Percentiles rank a stretch among this genome's conserved stretches.
These are phyloP conservation scores for Drosophila cyrtoloma DNA, from an alignment of 2,888 invertebrate genomes.

Conservation along the genomic window DNA sequence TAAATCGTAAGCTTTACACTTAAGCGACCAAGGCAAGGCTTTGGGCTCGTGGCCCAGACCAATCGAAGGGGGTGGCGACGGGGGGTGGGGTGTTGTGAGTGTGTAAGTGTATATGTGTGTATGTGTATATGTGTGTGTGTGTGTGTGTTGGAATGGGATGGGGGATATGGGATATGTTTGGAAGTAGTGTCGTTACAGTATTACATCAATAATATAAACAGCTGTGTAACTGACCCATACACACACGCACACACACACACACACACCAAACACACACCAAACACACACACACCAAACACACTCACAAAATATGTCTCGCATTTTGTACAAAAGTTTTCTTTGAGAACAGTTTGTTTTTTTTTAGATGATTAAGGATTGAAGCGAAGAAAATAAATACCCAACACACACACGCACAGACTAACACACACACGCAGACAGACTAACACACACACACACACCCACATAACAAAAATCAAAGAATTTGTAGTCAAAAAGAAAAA, in stretches of 20 bases:
- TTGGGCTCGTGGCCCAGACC: not conserved
- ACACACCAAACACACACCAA: no score
- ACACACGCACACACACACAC: not conserved
- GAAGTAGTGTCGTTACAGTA: constrained; percentile 1
- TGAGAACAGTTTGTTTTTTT: constrained; percentile 43
- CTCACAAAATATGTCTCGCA: constrained; percentile 45
- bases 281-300: not conserved
- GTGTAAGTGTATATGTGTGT: not conserved
- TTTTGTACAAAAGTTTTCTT: constrained; percentile 55
- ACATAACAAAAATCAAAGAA: constrained; percentile 66
- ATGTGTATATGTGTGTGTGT: not conserved
- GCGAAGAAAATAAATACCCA: constrained; percentile 1
- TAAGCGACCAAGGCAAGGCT: constrained; percentile 9
- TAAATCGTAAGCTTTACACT: constrained; percentile 11
- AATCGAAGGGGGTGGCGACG: not conserved
- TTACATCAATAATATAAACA: constrained; percentile 14
- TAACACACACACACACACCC: not conserved
- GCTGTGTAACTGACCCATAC: constrained; percentile 14
- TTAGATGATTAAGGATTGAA: constrained; percentile 8
- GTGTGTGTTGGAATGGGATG: not conserved
- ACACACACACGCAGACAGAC: constrained; percentile 1
- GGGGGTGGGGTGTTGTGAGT: not conserved
- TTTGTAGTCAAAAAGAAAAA: constrained; percentile 66
- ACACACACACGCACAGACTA: not conserved
- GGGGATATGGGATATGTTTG: not conserved